These are phyloP conservation scores for Dermolepida albohirtum DNA, from an alignment of 2,888 invertebrate species.

Conservation along the genomic window DNA sequence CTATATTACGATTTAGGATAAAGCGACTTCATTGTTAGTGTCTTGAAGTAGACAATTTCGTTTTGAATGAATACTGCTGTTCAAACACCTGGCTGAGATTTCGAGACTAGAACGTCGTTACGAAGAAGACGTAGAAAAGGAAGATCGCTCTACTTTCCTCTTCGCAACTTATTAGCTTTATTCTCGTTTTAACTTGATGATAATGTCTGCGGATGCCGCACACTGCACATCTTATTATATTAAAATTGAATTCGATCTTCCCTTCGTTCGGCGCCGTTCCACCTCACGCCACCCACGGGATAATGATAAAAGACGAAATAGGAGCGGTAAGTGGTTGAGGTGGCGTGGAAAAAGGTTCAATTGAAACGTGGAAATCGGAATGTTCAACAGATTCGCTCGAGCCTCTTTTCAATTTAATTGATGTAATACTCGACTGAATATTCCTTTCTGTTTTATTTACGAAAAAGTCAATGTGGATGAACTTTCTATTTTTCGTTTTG, in stretches of 20 bases:
- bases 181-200: slow-evolving; percentile 52
- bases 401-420: too few species aligned
- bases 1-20: slow-evolving; percentile 60
- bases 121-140: slow-evolving; percentile 15
- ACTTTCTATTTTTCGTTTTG: too few species aligned
- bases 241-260: slow-evolving; percentile 41
- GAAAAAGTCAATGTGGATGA: too few species aligned
- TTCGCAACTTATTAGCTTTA: slow-evolving; percentile 52
- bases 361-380: slow-evolving; percentile 6
- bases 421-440: too few species aligned
- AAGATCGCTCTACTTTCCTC: slow-evolving; percentile 2
- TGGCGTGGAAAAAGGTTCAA: slow-evolving; percentile 24
- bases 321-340: background rate
- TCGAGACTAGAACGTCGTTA: slow-evolving; percentile 19
- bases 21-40: slow-evolving; percentile 62
- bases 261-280: background rate
- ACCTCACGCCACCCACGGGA: too few species aligned
- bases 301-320: too few species aligned
- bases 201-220: slow-evolving; percentile 46
- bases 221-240: slow-evolving; percentile 36
- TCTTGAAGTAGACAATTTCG: slow-evolving; percentile 59
- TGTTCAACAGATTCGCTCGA: background rate
- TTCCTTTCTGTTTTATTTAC: too few species aligned
- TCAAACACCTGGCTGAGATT: slow-evolving; percentile 54
- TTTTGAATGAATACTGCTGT: slow-evolving; percentile 54